A percentile compares a stretch with the other conserved stretches of the same genome.
These are phyloP conservation scores for Dioctria rufipes DNA, from an alignment of 2,888 invertebrate species.

Conservation along the genomic window DNA sequence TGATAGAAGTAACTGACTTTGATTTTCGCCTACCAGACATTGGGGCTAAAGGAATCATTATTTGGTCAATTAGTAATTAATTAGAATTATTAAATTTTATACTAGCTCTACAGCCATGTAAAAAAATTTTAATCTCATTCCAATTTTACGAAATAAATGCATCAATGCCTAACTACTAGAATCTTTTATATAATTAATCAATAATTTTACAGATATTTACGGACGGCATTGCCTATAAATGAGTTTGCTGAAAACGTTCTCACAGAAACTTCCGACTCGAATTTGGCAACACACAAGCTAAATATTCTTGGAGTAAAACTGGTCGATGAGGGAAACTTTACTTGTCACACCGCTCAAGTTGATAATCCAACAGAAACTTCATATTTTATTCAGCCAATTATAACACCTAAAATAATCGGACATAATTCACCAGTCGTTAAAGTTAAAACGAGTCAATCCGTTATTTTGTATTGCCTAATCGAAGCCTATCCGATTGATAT, in stretches of 20 bases:
- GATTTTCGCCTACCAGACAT: too few species aligned
- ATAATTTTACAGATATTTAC: slow-evolving; percentile 61
- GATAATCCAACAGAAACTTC: slow-evolving; percentile 67
- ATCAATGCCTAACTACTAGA: too few species aligned
- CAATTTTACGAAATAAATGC: too few species aligned
- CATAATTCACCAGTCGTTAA: slow-evolving; percentile 71
- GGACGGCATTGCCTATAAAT: slow-evolving; percentile 32
- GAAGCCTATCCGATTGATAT: slow-evolving; percentile 75
- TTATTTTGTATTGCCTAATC: slow-evolving; percentile 74
- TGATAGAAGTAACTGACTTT: too few species aligned
- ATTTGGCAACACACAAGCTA: slow-evolving; percentile 37
- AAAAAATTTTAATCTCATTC: too few species aligned
- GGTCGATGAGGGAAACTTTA: slow-evolving; percentile 76
- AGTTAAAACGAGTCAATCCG: slow-evolving; percentile 73
- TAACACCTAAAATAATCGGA: slow-evolving; percentile 72
- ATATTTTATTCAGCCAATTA: slow-evolving; percentile 70
- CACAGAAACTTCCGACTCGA: slow-evolving; percentile 39
- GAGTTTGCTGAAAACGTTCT: slow-evolving; percentile 54
- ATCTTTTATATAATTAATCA: too few species aligned
- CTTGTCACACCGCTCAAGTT: slow-evolving; percentile 71
- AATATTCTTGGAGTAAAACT: slow-evolving; percentile 66
- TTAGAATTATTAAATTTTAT: too few species aligned
- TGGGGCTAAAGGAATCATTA: too few species aligned
- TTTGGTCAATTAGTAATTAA: too few species aligned
- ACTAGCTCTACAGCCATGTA: too few species aligned